Evolutionary conservation across 2,797 vertebrate genomes (phyloP), one percentile per base, ranked within the genome.

Genomic region (Malacoraja senta): DNA sequence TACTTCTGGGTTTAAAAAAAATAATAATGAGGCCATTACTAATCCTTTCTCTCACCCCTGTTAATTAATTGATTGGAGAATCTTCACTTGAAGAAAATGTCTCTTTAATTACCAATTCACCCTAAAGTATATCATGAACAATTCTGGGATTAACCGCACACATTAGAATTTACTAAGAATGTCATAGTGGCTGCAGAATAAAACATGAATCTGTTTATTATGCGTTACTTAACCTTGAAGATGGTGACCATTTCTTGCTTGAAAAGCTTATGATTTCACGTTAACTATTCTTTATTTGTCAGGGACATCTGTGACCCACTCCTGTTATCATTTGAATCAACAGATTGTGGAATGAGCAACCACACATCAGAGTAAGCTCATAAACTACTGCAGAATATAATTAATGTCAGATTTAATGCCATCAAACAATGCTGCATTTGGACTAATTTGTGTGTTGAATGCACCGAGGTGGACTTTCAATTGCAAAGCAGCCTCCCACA

Each of bases 271-370:
- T 29, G 90, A 92, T 76, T 88, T 92, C 38, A n/a, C 38, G 26
- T 92, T 92, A 92, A 92, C 90, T 92, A 76, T 92, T 92, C 90
- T 74, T 92, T 74, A 92, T 72, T 74, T 53, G 71, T 92, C 38
- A 53, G 72, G 44, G 71, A 92, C 90, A 92, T 44, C 68, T 74
- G 71, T 76, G 90, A 53, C 90, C 71, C 38, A 92, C 90, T 91
- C 90, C 76, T 53, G 72, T 92, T 92, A 92, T 35, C 90, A 91
- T 91, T 91, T 91, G 90, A 72, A 91, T 91, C 26, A 74, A 76
- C 90, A 92, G 90, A 92, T 74, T 92, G 90, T 38, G 38, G 90
- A 92, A 88, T 88, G 63, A n/a, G 90, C 90, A 92, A 76, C 65
- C 53, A 44, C 12, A 15, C 26, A 76, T 92, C 35, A 58, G 71